A percentile compares a stretch with the other conserved stretches of the same genome.
These are phyloP conservation scores for Leptestheria dahalacensis DNA, from an alignment of 1,140 invertebrate species.

Conservation along the genomic window DNA sequence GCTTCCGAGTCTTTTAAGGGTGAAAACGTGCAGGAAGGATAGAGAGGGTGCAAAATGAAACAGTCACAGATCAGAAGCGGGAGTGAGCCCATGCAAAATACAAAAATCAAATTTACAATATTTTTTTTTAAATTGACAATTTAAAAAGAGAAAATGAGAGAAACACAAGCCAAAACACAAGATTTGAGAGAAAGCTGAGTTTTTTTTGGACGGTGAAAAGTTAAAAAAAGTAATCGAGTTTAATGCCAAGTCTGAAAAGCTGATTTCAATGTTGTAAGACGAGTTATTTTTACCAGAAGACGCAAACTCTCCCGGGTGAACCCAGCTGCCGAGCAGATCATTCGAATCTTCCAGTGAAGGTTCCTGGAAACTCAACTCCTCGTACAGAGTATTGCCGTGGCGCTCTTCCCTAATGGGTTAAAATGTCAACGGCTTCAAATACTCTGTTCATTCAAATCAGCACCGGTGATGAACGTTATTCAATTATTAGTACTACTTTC, in stretches of 20 bases:
- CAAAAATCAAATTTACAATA: too few species aligned
- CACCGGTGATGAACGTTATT: too few species aligned
- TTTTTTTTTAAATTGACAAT: too few species aligned
- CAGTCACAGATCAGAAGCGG: slow-evolving; percentile 16
- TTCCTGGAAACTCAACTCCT: slow-evolving; percentile 72
- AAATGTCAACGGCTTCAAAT: not conserved
- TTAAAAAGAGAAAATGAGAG: slow-evolving; percentile 18
- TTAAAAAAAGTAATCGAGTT: too few species aligned
- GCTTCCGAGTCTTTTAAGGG: not conserved
- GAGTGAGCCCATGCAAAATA: not conserved
- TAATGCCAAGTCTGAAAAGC: too few species aligned
- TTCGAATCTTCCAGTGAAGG: slow-evolving; percentile 69
- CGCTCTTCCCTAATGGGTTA: slow-evolving; percentile 46
- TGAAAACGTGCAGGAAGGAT: not conserved
- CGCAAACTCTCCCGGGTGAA: slow-evolving; percentile 95
- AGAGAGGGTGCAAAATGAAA: slow-evolving; percentile 18
- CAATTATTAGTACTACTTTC: too few species aligned
- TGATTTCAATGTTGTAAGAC: slow-evolving; percentile 10
- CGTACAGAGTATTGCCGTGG: slow-evolving; percentile 77
- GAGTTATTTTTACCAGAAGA: slow-evolving; percentile 64
- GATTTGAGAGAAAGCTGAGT: too few species aligned
- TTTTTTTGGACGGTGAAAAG: too few species aligned
- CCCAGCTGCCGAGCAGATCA: slow-evolving; percentile 68
- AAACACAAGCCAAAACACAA: too few species aligned
- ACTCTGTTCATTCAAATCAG: not conserved